These are phyloP conservation scores for Euzetes globulus DNA, from an alignment of 2,888 invertebrate species.

Conservation along the genomic window DNA sequence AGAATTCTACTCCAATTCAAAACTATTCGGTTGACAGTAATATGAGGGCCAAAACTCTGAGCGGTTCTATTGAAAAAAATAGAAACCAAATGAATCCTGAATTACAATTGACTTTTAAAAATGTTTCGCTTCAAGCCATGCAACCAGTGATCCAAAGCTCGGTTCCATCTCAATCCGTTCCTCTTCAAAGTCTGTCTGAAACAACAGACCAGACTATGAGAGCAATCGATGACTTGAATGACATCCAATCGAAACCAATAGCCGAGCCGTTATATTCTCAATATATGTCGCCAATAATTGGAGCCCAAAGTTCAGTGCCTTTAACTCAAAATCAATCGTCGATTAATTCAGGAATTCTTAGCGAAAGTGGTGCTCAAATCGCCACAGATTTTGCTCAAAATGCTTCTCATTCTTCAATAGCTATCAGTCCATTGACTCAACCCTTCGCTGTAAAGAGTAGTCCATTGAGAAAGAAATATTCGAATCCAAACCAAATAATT, in stretches of 20 bases:
- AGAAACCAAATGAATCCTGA: background rate
- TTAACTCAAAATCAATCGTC: constrained; percentile 11
- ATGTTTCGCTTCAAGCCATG: background rate
- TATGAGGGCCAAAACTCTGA: background rate
- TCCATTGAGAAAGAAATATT: background rate
- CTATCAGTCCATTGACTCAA: background rate
- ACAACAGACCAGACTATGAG: background rate
- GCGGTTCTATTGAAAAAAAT: background rate
- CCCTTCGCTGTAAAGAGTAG: background rate
- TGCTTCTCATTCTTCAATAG: background rate
- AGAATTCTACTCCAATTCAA: background rate
- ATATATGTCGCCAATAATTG: background rate
- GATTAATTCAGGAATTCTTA: background rate
- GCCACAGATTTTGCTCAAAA: constrained; percentile 2
- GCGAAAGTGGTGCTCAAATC: background rate
- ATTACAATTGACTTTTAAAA: background rate
- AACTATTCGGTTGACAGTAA: background rate
- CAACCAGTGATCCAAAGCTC: background rate
- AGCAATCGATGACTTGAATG: background rate
- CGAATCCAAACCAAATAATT: background rate
- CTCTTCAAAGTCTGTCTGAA: background rate
- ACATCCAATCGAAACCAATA: background rate
- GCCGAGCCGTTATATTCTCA: background rate
- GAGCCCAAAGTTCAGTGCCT: constrained; percentile 12
- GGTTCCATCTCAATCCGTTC: too few relatives aligned